Percentiles rank a stretch among this genome's conserved stretches.
phyloP scores from a whole-genome alignment of 23 tunicate genomes.

The Ascidia mentula region DNA sequence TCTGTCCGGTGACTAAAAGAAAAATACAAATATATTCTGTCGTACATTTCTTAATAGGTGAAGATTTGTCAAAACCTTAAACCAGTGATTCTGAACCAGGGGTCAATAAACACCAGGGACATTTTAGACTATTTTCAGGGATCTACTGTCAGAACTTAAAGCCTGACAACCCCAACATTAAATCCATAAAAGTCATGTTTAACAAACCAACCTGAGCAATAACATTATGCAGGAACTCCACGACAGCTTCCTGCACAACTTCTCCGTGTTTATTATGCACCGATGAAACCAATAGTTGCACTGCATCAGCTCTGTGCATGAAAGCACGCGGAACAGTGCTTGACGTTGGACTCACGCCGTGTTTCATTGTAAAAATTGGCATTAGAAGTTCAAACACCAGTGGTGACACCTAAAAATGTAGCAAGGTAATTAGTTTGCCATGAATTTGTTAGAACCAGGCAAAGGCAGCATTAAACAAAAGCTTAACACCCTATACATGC shows the following conservation, averaged over 20 bases:
- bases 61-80: no score
- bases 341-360: slow-evolving; percentile 26
- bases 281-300: slow-evolving; percentile 23
- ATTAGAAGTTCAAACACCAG: slow-evolving; percentile 52
- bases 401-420: slow-evolving; percentile 22
- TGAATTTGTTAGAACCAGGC: no score
- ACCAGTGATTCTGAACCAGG: no score
- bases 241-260: slow-evolving; percentile 11
- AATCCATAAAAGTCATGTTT: no score
- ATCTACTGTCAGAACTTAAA: no score
- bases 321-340: slow-evolving; percentile 26
- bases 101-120: no score
- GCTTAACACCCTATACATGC: no score
- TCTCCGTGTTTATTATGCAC: slow-evolving; percentile 46
- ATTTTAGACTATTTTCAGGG: no score
- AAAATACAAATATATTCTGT: neutral
- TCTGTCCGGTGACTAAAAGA: slow-evolving; percentile 74
- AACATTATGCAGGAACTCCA: slow-evolving; percentile 47
- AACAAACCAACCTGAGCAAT: slow-evolving; percentile 74
- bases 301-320: slow-evolving; percentile 35
- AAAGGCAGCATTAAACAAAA: no score
- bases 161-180: no score
- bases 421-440: no score
- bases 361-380: slow-evolving; percentile 61
- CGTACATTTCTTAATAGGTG: neutral